Conservation (phyloP, 2,113 vertebrate species). For the Sterna hirundo region DNA sequence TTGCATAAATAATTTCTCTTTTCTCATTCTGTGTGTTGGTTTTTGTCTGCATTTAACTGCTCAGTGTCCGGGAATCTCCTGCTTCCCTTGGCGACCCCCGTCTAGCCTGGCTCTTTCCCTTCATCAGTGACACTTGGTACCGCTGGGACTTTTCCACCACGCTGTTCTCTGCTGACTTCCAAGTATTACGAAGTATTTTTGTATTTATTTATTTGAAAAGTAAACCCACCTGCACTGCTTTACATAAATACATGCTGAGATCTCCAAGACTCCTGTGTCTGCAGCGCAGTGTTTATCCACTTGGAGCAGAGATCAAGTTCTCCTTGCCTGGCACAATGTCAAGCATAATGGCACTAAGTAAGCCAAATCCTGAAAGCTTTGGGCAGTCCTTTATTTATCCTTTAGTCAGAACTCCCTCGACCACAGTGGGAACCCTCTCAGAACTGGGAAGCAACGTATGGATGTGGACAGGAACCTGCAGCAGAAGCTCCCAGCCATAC, state of each 20-base stretch:
- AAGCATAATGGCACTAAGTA: background rate
- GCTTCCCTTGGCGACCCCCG: background rate
- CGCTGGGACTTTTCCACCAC: background rate
- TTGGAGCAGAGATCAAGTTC: background rate
- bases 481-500: background rate
- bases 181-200: background rate
- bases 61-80: background rate
- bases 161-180: background rate
- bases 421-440: background rate
- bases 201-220: slow-evolving; percentile 28
- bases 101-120: background rate
- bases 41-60: background rate
- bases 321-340: background rate
- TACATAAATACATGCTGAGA: background rate
- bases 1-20: background rate
- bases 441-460: background rate
- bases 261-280: background rate
- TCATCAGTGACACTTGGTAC: background rate
- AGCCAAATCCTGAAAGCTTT: background rate
- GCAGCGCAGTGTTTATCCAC: slow-evolving; percentile 2
- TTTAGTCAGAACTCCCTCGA: background rate
- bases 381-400: background rate
- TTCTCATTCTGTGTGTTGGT: background rate
- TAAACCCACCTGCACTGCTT: slow-evolving; percentile 16
- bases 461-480: background rate